Conservation (phyloP, 2,113 vertebrate species). For the Crotophaga sulcirostris region DNA sequence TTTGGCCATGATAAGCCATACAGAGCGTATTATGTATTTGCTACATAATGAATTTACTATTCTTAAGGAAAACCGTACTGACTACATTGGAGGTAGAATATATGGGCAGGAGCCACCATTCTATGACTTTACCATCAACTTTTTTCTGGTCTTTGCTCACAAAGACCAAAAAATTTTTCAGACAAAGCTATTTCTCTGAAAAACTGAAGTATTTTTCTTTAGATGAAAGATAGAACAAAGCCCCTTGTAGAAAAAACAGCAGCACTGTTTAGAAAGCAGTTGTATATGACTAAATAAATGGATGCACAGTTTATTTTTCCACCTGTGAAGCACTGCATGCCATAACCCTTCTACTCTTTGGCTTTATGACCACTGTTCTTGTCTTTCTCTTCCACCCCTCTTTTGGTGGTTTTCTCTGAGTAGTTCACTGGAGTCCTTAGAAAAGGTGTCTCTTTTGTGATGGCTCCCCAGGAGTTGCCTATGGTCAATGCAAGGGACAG, state of each 20-base stretch:
- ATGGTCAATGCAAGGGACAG: not conserved
- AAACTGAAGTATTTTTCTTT: not conserved
- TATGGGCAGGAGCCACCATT: not conserved
- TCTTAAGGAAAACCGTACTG: constrained; percentile 5
- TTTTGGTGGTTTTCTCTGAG: not conserved
- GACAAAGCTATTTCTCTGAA: constrained; percentile 6
- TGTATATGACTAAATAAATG: not conserved
- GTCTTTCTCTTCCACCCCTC: not conserved
- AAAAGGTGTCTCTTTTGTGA: not conserved
- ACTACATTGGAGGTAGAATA: not conserved
- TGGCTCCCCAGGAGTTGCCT: not conserved
- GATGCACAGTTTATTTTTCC: not conserved
- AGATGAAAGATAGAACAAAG: not conserved
- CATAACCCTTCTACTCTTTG: not conserved
- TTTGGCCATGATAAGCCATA: not conserved
- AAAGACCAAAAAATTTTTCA: not conserved
- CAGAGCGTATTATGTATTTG: not conserved
- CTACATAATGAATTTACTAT: not conserved
- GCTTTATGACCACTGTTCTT: not conserved
- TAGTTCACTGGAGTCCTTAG: not conserved
- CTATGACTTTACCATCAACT: not conserved
- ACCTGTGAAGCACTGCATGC: not conserved
- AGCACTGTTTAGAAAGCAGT: not conserved
- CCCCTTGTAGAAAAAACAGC: not conserved
- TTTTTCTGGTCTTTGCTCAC: not conserved